Evolutionary conservation across 1,140 invertebrate genomes (phyloP), one percentile per base, ranked within the genome.

Genomic region (Archegozetes longisetosus): DNA sequence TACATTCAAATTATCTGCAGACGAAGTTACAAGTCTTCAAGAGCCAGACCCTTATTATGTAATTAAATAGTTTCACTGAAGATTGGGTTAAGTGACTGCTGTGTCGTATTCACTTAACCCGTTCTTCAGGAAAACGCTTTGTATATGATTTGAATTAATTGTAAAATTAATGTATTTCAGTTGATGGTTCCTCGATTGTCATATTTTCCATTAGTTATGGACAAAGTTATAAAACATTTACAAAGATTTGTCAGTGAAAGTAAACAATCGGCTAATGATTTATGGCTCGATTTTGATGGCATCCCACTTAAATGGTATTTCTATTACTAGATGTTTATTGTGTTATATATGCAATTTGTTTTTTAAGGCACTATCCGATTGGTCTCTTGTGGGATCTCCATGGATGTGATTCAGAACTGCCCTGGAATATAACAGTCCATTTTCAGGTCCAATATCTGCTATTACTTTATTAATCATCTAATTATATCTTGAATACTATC

Each of bases 251-350:
- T 93, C 68, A 80, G 83, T 53, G 81, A 82, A 69, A 85, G 90
- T 64, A 82, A 85, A 70, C 79, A 84, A 60, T 83, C 86, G 51
- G 81, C 81, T 68, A 46, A 22, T 12, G 89, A 95, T 71, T 86
- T 96, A 79, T 98, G 93, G 93, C 75, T 98, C 47, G 91, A 97
- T 68, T 93, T 80, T 69, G 88, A 93, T 76, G 88, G 88, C 22
- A 82, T 81, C 61, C 88, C 92, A 13, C 72, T 98, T 20, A 95
- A 93, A 74, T 93, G 91, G 84, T 82, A 67, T 68, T 67, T 56
- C 54, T 59, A 59, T 23, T 23, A 58, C 51, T 57, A 27, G 20
- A 22, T 57, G 0, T n/a, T 32, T 63, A 27, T 28, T 55, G 13
- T 6, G 47, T 59, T 52, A n/a, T 59, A 24, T 28, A 27, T 53